Conservation (phyloP, 2,113 vertebrate species). For the Rhegmatorhina hoffmannsi region DNA sequence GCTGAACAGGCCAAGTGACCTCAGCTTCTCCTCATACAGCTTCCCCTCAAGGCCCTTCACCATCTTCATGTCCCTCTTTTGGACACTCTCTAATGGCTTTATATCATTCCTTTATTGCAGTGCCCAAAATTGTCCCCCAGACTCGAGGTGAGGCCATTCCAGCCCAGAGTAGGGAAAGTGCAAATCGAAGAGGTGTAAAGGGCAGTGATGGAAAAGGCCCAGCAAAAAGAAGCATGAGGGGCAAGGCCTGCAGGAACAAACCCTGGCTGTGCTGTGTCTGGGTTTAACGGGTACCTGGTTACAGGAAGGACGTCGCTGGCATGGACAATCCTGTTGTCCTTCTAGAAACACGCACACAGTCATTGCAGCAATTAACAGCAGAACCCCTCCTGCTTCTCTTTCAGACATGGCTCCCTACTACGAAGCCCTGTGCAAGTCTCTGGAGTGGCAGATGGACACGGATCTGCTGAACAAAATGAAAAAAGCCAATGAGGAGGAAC, state of each 20-base stretch:
- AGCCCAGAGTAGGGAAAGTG: neutral
- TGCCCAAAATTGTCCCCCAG: neutral
- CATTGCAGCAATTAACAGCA: rapidly evolving
- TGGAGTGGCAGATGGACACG: conserved; percentile 89
- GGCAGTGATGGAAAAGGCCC: neutral
- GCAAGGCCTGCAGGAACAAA: neutral
- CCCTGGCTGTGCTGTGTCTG: neutral
- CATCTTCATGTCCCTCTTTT: neutral
- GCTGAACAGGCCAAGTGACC: neutral
- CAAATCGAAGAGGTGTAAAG: neutral
- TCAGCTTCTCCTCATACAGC: neutral
- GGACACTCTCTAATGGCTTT: neutral
- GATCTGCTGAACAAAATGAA: conserved; percentile 93
- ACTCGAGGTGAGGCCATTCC: rapidly evolving
- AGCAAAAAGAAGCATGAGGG: neutral
- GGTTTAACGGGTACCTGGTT: neutral
- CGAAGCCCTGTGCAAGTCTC: conserved; percentile 90
- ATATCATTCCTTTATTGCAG: neutral
- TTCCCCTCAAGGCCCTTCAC: neutral
- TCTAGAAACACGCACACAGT: rapidly evolving
- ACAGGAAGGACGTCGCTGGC: rapidly evolving
- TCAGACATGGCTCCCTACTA: conserved; percentile 96
- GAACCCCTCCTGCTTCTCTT: neutral
- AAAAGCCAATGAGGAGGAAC: conserved; percentile 92
- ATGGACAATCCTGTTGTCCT: rapidly evolving